Evolutionary conservation across 2,797 vertebrate species (phyloP).

Genomic region (Erpetoichthys calabaricus): DNA sequence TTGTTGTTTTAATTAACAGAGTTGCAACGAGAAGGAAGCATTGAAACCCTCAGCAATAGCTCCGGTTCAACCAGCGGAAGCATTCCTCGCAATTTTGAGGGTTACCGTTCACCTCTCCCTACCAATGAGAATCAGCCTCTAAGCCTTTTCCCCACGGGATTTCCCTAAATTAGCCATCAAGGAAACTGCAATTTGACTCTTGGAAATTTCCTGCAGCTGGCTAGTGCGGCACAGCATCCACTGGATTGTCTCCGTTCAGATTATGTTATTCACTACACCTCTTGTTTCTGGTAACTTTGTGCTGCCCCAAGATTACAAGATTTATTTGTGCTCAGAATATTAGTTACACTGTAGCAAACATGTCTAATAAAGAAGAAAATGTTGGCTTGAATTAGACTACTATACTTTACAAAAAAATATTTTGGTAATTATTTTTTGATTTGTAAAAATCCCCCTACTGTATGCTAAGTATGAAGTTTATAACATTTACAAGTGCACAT

Average conservation of each 20-base stretch:
- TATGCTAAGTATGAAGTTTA: too few relatives aligned
- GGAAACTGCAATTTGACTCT: conserved; percentile 20
- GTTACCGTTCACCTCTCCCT: conserved; percentile 84
- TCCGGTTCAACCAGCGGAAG: conserved; percentile 94
- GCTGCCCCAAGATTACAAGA: background rate
- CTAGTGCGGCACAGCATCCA: conserved; percentile 19
- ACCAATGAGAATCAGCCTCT: conserved; percentile 92
- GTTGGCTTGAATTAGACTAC: too few relatives aligned
- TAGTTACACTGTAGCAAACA: too few relatives aligned
- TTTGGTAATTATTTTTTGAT: too few relatives aligned
- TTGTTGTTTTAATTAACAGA: conserved; percentile 50
- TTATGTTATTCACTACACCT: conserved; percentile 20
- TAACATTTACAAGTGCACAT: too few relatives aligned
- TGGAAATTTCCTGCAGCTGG: conserved; percentile 12
- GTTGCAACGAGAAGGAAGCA: conserved; percentile 96
- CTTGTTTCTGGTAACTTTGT: background rate
- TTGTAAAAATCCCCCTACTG: too few relatives aligned
- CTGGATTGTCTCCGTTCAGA: conserved; percentile 24
- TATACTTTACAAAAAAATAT: too few relatives aligned
- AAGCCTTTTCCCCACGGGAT: conserved; percentile 83
- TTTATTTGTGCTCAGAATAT: too few relatives aligned
- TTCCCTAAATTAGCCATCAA: conserved; percentile 44
- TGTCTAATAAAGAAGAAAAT: too few relatives aligned
- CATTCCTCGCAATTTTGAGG: conserved; percentile 89
- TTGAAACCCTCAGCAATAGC: conserved; percentile 97